Conservation (phyloP, 2,888 invertebrate genomes). For the Nudaria mundana region DNA sequence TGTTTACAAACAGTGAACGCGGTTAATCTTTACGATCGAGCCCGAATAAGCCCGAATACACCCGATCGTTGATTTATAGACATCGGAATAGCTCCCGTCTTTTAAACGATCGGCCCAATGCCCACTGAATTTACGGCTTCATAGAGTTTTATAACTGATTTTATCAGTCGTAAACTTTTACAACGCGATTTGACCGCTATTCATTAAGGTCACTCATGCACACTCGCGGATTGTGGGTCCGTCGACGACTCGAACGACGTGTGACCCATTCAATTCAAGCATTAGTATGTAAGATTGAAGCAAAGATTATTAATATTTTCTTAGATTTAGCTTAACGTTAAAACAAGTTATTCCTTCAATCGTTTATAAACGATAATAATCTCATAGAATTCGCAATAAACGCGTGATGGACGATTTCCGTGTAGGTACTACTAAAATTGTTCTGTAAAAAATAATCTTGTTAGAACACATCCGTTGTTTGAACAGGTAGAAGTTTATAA, state of each 20-base stretch:
- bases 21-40: slow-evolving; percentile 68
- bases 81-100: slow-evolving; percentile 70
- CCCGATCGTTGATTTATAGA: slow-evolving; percentile 71
- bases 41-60: slow-evolving; percentile 57
- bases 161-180: slow-evolving; percentile 76
- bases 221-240: slow-evolving; percentile 18
- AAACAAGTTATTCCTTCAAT: slow-evolving; percentile 25
- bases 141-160: slow-evolving; percentile 77
- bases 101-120: slow-evolving; percentile 55
- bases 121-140: slow-evolving; percentile 66
- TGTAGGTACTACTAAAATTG: slow-evolving; percentile 32
- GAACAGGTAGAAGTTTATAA: slow-evolving; percentile 35
- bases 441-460: slow-evolving; percentile 33
- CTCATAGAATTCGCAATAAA: slow-evolving; percentile 29
- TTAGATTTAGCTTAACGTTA: slow-evolving; percentile 12
- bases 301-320: slow-evolving; percentile 21
- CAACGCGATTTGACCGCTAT: slow-evolving; percentile 60
- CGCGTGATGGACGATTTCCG: slow-evolving; percentile 32
- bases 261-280: slow-evolving; percentile 3
- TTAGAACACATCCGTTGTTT: slow-evolving; percentile 35
- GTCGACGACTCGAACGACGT: slow-evolving; percentile 8
- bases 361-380: slow-evolving; percentile 32
- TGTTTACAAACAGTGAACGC: slow-evolving; percentile 71
- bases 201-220: slow-evolving; percentile 47
- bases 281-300: slow-evolving; percentile 13